Percentiles rank a stretch among this genome's conserved stretches.
These are phyloP conservation scores for Clarias platycephalus DNA, from an alignment of 2,797 vertebrate species.

Conservation along the genomic window DNA sequence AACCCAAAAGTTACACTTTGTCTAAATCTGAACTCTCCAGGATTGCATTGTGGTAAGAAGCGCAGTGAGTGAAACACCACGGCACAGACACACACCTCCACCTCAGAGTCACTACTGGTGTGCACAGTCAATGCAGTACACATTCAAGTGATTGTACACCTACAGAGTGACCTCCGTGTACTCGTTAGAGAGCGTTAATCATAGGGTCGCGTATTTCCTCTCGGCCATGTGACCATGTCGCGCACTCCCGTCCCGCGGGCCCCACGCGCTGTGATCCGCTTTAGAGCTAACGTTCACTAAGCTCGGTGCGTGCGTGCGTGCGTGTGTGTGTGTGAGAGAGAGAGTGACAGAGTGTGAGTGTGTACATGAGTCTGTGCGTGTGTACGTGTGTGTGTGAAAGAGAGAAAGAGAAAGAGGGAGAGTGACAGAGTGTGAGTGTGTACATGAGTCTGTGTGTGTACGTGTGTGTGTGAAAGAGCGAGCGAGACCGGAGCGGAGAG, in stretches of 20 bases:
- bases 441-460: conserved; percentile 10
- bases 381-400: too few relatives aligned
- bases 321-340: not conserved
- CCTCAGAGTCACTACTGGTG: not conserved
- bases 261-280: conserved; percentile 72
- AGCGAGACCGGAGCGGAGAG: not conserved
- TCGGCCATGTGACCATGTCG: conserved; percentile 77
- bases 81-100: not conserved
- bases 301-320: not conserved
- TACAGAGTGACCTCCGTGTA: not conserved
- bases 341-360: conserved; percentile 49
- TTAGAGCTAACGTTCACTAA: conserved; percentile 48
- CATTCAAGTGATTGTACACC: not conserved
- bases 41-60: not conserved
- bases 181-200: not conserved
- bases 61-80: not conserved
- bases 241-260: conserved; percentile 77
- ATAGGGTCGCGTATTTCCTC: conserved; percentile 42
- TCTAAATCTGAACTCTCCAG: not conserved
- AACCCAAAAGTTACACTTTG: not conserved
- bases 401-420: not conserved
- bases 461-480: too few relatives aligned
- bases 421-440: conserved; percentile 56
- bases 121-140: not conserved
- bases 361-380: too few relatives aligned